Evolutionary conservation across 2,797 vertebrate species (phyloP).

Genomic region (Schizothorax lantsangensis): DNA sequence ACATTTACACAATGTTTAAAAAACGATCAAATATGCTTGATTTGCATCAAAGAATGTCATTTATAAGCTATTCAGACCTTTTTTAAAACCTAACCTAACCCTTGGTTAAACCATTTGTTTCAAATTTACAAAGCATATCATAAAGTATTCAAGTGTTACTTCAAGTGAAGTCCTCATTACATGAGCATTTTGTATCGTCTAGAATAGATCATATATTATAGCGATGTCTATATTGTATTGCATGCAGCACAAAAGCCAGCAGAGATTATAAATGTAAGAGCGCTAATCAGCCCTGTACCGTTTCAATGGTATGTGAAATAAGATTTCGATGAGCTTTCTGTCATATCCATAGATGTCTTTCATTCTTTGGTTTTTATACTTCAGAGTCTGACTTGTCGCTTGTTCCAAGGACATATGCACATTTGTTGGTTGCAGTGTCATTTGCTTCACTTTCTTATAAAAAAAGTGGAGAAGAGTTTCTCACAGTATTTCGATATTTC

Average conservation of each 20-base stretch:
- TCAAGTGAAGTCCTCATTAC: slow-evolving; percentile 31
- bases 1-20: slow-evolving; percentile 50
- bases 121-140: slow-evolving; percentile 21
- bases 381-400: neutral
- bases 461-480: neutral
- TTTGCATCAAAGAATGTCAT: slow-evolving; percentile 21
- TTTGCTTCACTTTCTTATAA: neutral
- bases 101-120: slow-evolving; percentile 21
- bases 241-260: slow-evolving; percentile 35
- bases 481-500: neutral
- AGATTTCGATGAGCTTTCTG: neutral
- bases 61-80: slow-evolving; percentile 50
- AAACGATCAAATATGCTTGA: slow-evolving; percentile 28
- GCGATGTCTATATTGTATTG: slow-evolving; percentile 25
- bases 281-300: neutral
- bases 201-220: slow-evolving; percentile 6
- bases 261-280: slow-evolving; percentile 37
- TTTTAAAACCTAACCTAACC: slow-evolving; percentile 35
- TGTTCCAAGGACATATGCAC: neutral
- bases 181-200: neutral
- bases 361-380: slow-evolving; percentile 21
- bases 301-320: slow-evolving; percentile 17
- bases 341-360: slow-evolving; percentile 27
- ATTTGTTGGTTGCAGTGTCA: slow-evolving; percentile 1
- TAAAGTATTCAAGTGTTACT: slow-evolving; percentile 35